Base-by-base conservation (phyloP, 2,888 invertebrate genomes). In the Netelia virgata region DNA sequence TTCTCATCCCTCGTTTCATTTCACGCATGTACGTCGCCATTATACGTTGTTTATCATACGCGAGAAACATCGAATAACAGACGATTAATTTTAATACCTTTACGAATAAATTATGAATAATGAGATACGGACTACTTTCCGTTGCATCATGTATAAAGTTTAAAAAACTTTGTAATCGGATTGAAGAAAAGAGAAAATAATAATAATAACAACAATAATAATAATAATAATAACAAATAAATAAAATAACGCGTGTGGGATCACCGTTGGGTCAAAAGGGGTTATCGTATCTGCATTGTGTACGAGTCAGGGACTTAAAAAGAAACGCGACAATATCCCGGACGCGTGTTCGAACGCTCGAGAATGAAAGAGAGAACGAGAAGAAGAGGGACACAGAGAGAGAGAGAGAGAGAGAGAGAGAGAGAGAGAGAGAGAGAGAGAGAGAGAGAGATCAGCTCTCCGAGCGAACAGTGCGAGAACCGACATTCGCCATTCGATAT, bases 31-130 rank as follows among this genome's bases (percentile, higher is more conserved):
- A 6, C 6, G 18, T 9, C 18, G n/a, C 9, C 57, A 18, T 18
- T 57, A 28, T 28, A 3, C 41, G 18, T 23, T n/a, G 11, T 28
- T 50, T 63, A 23, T 18, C 36, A 36, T 75, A 36, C 16, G 6
- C 8, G 18, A n/a, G 18, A 23, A 69, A 53, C 28, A 20, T 59
- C 20, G 57, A 47, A 59, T 50, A 28, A n/a, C 1, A n/a, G 16
- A 61, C 61, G 36, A 61, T 59, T 36, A 28, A 50, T 61, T 61
- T 59, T 28, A 59, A 68, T 68, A 47, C 23, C 23, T 28, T 28
- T 75, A 23, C 76, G 69, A 59, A 77, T n/a, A 28, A 68, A 77
- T 69, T 36, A 77, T 61, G 16, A 61, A 77, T 53, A 59, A 73
- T 23, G 47, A 50, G 50, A 69, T 77, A 59, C 36, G 28, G 50